Conservation (phyloP, 2,888 invertebrate species). For the Pemphredon lugubris region DNA sequence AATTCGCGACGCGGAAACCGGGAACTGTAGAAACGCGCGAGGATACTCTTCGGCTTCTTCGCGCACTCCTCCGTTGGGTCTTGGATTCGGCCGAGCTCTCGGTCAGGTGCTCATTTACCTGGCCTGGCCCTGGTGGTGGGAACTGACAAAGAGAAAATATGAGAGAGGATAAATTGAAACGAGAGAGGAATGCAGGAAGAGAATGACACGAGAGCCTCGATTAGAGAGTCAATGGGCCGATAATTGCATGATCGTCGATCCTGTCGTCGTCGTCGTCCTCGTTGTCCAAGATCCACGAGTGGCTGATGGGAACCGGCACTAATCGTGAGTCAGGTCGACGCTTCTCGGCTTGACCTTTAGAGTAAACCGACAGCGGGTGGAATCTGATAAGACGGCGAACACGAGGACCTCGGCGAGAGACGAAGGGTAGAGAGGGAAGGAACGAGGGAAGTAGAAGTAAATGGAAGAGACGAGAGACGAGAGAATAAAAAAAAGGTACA, state of each 20-base stretch:
- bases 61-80: conserved; percentile 17
- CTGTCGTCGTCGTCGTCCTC: too few relatives aligned
- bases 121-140: conserved; percentile 72
- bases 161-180: conserved; percentile 2
- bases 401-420: too few relatives aligned
- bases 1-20: neutral
- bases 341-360: too few relatives aligned
- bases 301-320: too few relatives aligned
- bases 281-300: too few relatives aligned
- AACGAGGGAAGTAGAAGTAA: conserved; percentile 2
- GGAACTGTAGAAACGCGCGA: neutral
- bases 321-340: too few relatives aligned
- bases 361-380: too few relatives aligned
- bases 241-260: too few relatives aligned
- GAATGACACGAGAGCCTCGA: neutral
- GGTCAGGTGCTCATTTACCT: conserved; percentile 58
- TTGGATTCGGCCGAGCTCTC: conserved; percentile 62
- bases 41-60: conserved; percentile 28
- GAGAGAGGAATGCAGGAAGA: neutral
- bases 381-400: too few relatives aligned
- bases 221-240: too few relatives aligned
- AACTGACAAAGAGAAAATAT: conserved; percentile 28
- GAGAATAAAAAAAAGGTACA: conserved; percentile 4
- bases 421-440: too few relatives aligned
- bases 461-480: neutral